Conservation (phyloP, 2,113 vertebrate genomes). For the Pterocles orientalis region DNA sequence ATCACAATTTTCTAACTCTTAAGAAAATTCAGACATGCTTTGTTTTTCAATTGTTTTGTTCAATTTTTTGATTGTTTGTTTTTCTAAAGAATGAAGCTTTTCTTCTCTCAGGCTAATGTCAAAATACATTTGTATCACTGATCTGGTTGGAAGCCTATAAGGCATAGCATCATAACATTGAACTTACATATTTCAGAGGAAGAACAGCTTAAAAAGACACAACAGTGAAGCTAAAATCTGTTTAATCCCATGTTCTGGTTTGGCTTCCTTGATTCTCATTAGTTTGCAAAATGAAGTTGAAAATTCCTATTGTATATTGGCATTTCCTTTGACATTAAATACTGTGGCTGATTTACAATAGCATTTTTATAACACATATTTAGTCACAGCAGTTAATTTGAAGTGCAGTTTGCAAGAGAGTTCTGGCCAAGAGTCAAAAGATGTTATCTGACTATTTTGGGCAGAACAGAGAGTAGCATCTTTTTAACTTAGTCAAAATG, state of each 20-base stretch:
- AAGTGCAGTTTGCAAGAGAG: not conserved
- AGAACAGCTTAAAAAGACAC: not conserved
- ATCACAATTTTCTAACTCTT: not conserved
- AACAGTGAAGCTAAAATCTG: constrained; percentile 8
- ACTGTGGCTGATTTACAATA: not conserved
- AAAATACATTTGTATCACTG: constrained; percentile 64
- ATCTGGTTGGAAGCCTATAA: constrained; percentile 31
- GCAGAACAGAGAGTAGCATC: not conserved
- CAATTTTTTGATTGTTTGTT: constrained; percentile 11
- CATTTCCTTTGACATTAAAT: not conserved
- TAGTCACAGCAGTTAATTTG: not conserved
- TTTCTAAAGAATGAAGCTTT: constrained; percentile 55
- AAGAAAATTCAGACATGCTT: constrained; percentile 7
- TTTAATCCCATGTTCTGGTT: constrained; percentile 6
- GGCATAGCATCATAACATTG: not conserved
- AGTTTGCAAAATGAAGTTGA: not conserved
- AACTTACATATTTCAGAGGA: constrained; percentile 11
- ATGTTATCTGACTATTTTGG: not conserved
- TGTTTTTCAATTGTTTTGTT: not conserved
- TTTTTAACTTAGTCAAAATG: not conserved
- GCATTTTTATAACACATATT: not conserved
- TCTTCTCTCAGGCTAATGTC: constrained; percentile 70
- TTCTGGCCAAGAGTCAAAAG: not conserved
- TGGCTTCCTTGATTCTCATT: not conserved
- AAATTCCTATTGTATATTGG: not conserved